Conservation (phyloP, 2,888 invertebrate species). For the Agrotis puta region DNA sequence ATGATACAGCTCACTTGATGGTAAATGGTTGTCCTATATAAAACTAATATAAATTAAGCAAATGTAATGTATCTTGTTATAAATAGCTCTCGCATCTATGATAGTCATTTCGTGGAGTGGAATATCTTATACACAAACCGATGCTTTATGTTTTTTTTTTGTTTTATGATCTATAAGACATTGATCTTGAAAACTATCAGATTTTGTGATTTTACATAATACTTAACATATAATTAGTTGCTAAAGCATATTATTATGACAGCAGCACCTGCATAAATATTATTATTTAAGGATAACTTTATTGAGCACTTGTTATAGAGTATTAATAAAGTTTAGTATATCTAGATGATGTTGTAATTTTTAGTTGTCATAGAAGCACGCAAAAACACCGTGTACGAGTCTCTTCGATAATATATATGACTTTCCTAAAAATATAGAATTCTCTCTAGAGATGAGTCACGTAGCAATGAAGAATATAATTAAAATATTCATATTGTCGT, state of each 20-base stretch:
- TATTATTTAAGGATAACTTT: slow-evolving; percentile 30
- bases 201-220: not conserved
- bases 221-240: not conserved
- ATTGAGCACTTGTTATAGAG: slow-evolving; percentile 56
- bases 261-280: slow-evolving; percentile 16
- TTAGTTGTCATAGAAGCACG: slow-evolving; percentile 22
- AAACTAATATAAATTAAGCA: slow-evolving; percentile 45
- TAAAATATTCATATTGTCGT: not conserved
- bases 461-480: slow-evolving; percentile 12
- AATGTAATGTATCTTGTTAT: slow-evolving; percentile 39
- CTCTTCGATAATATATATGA: slow-evolving; percentile 55
- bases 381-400: slow-evolving; percentile 4
- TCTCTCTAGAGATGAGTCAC: slow-evolving; percentile 58
- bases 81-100: slow-evolving; percentile 19
- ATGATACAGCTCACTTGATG: slow-evolving; percentile 56
- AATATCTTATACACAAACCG: not conserved
- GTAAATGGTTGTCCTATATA: slow-evolving; percentile 58
- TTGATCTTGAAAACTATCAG: not conserved
- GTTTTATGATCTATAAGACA: not conserved
- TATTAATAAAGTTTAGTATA: slow-evolving; percentile 47
- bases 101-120: slow-evolving; percentile 4
- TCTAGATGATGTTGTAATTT: slow-evolving; percentile 40
- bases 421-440: slow-evolving; percentile 52
- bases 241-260: not conserved
- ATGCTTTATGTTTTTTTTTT: not conserved